phyloP scores from a whole-genome alignment of 2,888 invertebrate species.

The Drosophila macrospina region DNA sequence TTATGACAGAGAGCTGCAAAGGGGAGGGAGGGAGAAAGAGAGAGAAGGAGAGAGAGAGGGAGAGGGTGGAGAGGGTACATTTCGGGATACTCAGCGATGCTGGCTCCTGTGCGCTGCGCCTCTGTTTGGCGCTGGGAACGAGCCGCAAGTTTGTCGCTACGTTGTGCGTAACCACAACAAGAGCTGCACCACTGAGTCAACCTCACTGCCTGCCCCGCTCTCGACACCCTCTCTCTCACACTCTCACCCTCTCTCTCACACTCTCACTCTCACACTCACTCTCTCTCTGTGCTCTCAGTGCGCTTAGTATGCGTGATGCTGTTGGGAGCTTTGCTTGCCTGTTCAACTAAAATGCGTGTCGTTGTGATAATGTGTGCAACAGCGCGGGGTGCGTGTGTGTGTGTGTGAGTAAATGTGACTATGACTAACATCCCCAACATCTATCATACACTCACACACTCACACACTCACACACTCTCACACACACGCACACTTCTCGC shows the following conservation, averaged over 20 bases:
- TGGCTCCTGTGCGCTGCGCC: constrained; percentile 51
- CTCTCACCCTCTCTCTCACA: neutral
- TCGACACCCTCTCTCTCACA: neutral
- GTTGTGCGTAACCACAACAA: constrained; percentile 28
- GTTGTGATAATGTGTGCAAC: constrained; percentile 76
- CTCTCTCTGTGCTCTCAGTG: neutral
- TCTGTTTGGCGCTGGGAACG: constrained; percentile 55
- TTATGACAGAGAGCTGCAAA: neutral
- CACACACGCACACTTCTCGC: constrained; percentile 11
- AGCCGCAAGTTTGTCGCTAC: constrained; percentile 65
- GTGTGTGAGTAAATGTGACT: constrained; percentile 5
- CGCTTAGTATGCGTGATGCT: constrained; percentile 70
- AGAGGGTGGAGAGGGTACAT: constrained; percentile 1
- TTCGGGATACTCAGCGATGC: constrained; percentile 32
- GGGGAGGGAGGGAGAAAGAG: neutral
- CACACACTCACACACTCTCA: constrained; percentile 1
- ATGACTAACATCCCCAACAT: constrained; percentile 45
- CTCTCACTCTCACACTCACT: neutral
- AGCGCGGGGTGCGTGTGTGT: constrained; percentile 18
- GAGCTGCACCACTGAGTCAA: constrained; percentile 14
- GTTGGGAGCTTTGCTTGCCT: constrained; percentile 72
- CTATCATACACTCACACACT: constrained; percentile 6
- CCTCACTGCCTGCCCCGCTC: neutral
- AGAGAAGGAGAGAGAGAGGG: neutral
- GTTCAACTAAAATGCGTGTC: constrained; percentile 79